Percentiles rank a stretch among this genome's conserved stretches.
These are phyloP conservation scores for Lepidocolaptes lacrymiger DNA, from an alignment of 2,797 vertebrate genomes.

Conservation along the genomic window DNA sequence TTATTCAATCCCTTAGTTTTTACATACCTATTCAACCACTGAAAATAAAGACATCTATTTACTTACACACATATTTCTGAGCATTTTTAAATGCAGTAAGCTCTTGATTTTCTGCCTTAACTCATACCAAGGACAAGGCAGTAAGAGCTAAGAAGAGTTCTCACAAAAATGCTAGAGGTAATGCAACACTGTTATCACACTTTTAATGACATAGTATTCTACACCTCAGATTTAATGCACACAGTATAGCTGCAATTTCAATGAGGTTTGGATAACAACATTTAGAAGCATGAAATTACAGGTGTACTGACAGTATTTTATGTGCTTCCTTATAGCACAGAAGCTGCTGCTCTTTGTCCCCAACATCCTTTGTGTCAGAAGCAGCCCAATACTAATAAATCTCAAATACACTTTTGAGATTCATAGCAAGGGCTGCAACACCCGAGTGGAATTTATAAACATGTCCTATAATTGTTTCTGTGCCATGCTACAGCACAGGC, in stretches of 20 bases:
- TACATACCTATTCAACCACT: background rate
- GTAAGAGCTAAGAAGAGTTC: background rate
- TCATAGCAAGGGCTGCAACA: conserved; percentile 26
- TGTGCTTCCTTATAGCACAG: background rate
- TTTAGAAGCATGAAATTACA: conserved; percentile 25
- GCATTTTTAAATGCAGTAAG: background rate
- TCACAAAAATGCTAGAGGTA: background rate
- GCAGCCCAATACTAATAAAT: conserved; percentile 38
- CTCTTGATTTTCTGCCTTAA: background rate
- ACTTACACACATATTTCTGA: background rate
- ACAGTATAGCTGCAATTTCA: background rate
- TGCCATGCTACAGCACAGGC: background rate
- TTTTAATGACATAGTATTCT: background rate
- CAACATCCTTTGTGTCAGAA: conserved; percentile 40
- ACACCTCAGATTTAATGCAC: background rate
- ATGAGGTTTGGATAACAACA: background rate
- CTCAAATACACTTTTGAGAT: conserved; percentile 43
- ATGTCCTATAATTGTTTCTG: conserved; percentile 23
- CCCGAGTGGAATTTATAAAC: background rate
- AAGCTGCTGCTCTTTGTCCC: conserved; percentile 35
- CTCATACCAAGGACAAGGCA: background rate
- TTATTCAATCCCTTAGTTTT: background rate
- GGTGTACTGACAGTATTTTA: background rate
- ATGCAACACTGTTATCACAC: background rate
- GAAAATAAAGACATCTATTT: background rate